Evolutionary conservation across 2,113 vertebrate genomes (phyloP).

Genomic region (Macroglossus sobrinus): DNA sequence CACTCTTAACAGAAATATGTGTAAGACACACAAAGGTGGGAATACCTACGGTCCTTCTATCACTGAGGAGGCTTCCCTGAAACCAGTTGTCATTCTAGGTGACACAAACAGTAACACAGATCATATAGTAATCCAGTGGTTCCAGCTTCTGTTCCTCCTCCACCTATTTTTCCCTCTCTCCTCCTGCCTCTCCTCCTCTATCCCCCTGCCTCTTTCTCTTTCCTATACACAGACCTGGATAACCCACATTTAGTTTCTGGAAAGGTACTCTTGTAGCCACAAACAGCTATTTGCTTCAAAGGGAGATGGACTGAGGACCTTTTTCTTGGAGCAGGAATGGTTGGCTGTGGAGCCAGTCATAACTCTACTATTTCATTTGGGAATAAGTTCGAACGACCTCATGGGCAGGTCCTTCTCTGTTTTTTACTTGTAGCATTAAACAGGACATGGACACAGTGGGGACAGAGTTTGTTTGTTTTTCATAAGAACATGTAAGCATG

Average conservation of each 20-base stretch:
- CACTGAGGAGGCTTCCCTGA: background rate
- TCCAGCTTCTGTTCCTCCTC: background rate
- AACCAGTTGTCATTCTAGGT: background rate
- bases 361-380: background rate
- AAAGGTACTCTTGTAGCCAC: background rate
- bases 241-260: background rate
- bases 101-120: background rate
- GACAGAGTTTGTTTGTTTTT: background rate
- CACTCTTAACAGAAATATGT: background rate
- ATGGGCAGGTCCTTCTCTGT: background rate
- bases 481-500: background rate
- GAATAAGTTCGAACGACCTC: background rate
- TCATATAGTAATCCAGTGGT: background rate
- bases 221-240: background rate
- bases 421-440: background rate
- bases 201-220: background rate
- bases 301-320: background rate
- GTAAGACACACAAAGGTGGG: background rate
- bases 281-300: background rate
- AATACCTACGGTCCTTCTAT: background rate
- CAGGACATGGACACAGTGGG: background rate
- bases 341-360: background rate
- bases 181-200: background rate
- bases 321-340: background rate
- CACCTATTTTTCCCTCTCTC: no score